Evolutionary conservation across 2,888 invertebrate genomes (phyloP), one percentile per base, ranked within the genome.

Genomic region (Urechis unicinctus): DNA sequence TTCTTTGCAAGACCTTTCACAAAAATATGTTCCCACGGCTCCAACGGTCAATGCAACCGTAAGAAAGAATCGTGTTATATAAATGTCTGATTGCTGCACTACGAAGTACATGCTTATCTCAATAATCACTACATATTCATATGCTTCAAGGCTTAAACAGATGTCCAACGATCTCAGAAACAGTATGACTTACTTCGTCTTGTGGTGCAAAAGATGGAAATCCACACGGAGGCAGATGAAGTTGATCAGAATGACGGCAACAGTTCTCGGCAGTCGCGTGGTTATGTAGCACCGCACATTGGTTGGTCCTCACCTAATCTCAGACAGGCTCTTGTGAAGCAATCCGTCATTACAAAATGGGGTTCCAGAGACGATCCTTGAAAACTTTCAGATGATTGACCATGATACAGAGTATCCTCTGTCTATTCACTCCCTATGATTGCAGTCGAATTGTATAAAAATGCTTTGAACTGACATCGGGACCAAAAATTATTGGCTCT

Each of bases 151-250:
- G 57, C 75, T 90, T 29, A 84, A 86, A 45, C 86, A 88, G 31
- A 85, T 91, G 31, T 80, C 83, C 0, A 78, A 81, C 41, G 78
- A 84, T 26, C 67, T 63, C 88, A 89, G 51, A 85, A 85, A 53
- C 89, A 89, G 70, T 85, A 88, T 66, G 86, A 86, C 36, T 82
- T 91, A 36, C 77, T 91, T 42, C 82, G 89, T 25, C 83, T 91
- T 56, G 73, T 79, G 31, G 72, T 78, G 9, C 78, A 89, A 86
- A 92, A 92, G 85, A 91, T 92, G 92, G 92, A 92, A 78, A 91
- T 92, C 42, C 88, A 87, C 74, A 89, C 90, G 0, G 91, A 92
- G 77, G 88, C 89, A 0, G 91, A 91, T 64, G 89, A 89, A 65
- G 85, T 88, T 0, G 92, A 92, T 66, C 91, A 92, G 75, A 91